Evolutionary conservation across 1,140 invertebrate species (phyloP), one percentile per base, ranked within the genome.

Genomic region (Diplogasteroides magnus): DNA sequence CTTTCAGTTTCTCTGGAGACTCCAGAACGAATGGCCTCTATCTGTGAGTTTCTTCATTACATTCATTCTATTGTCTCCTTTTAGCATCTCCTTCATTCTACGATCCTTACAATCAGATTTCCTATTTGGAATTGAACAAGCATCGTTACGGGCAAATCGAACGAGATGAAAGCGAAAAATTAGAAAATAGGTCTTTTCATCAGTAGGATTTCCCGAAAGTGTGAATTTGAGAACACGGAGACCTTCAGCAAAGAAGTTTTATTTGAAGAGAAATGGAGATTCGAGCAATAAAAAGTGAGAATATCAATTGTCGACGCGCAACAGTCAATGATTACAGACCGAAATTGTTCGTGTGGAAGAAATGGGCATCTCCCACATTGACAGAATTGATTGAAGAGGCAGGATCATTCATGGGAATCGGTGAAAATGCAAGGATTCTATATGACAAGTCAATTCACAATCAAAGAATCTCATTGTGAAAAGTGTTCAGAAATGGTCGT

Each of bases 71-170:
- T 19, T 6, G 19, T 48, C 19, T 48, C 6, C 37, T 48, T 48
- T 19, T 48, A 11, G 6, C 19, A 56, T 14, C 65, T 61, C 48
- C 64, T 32, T 62, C 63, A 27, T 61, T 60, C 55, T 58, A 74
- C 28, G 72, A 74, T 56, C 69, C 64, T 23, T 74, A 69, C 65
- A 61, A 74, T 56, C 28, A 74, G 15, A 31, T 74, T 2, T 71
- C 68, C 1, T 74, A 71, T 64, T 55, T 74, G n/a, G 72, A 74
- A 66, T 31, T 74, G 37, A 74, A 74, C 64, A 74, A 72, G 61
- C 37, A 63, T 37, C 56, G 64, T 26, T 37, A 64, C 2, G 68
- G 72, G 15, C 69, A 72, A 15, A 48, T 15, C n/a, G 63, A 76
- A 60, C 68, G 72, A 37, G 48, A 63, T 13, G 68, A 74, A 23